A percentile compares a stretch with the other conserved stretches of the same genome.
Evolutionary conservation across 2,113 vertebrate genomes (phyloP).

Genomic region (Apeltes quadracus): DNA sequence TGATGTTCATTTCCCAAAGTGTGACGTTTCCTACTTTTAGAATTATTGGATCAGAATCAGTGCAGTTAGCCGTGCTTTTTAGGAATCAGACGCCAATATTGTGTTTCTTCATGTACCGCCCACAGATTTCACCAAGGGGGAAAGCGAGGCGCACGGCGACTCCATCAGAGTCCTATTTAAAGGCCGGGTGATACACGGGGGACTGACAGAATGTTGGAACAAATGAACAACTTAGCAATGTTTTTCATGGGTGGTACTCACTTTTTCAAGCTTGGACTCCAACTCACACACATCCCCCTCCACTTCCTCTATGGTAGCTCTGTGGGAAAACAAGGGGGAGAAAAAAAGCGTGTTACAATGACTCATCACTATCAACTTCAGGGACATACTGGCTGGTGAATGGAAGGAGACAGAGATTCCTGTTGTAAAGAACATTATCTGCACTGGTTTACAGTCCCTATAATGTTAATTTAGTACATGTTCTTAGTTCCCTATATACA

Average conservation of each 20-base stretch:
- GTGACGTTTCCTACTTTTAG: not conserved
- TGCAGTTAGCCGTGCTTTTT: not conserved
- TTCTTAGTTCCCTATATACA: not conserved
- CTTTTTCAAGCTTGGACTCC: slow-evolving; percentile 99
- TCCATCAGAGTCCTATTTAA: slow-evolving; percentile 2
- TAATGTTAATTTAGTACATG: not conserved
- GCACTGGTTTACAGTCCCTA: not conserved
- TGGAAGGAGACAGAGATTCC: not conserved
- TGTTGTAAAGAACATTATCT: not conserved
- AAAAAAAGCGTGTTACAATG: slow-evolving; percentile 4
- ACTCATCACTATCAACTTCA: slow-evolving; percentile 12
- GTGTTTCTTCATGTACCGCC: not conserved
- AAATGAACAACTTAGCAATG: slow-evolving; percentile 58
- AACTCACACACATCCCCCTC: slow-evolving; percentile 96
- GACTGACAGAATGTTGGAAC: slow-evolving; percentile 32
- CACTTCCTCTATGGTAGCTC: slow-evolving; percentile 97
- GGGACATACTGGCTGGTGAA: not conserved
- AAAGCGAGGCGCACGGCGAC: not conserved
- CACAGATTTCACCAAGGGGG: not conserved
- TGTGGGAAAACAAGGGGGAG: slow-evolving; percentile 60
- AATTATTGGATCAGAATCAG: not conserved
- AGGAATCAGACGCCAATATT: not conserved
- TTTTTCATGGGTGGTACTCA: slow-evolving; percentile 76
- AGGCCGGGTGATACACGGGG: not conserved
- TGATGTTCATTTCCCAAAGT: not conserved